phyloP scores from a whole-genome alignment of 2,113 vertebrate genomes.

The Chionodraco myersi region DNA sequence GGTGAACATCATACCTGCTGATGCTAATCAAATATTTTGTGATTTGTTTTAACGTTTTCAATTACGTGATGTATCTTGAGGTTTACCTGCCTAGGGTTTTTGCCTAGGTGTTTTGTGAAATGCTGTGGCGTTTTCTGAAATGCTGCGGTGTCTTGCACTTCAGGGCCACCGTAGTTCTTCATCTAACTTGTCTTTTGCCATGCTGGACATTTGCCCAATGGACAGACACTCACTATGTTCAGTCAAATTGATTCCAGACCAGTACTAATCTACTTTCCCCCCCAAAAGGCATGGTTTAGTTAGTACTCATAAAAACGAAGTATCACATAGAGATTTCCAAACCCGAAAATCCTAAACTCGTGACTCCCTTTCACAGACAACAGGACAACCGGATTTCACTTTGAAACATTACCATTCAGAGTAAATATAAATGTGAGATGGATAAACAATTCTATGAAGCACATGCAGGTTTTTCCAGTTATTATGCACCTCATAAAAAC shows the following conservation, averaged over 20 bases:
- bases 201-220: neutral
- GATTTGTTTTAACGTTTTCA: too few species aligned
- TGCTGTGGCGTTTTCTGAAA: too few species aligned
- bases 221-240: neutral
- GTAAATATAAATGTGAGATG: neutral
- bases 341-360: neutral
- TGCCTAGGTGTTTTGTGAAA: too few species aligned
- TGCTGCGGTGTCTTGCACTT: too few species aligned
- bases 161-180: neutral
- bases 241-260: neutral
- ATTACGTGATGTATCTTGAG: too few species aligned
- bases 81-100: too few species aligned
- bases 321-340: neutral
- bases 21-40: too few species aligned
- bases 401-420: neutral
- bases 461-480: constrained; percentile 5
- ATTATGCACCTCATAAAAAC: neutral
- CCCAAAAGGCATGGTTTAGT: neutral
- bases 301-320: too few species aligned
- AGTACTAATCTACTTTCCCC: too few species aligned
- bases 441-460: neutral
- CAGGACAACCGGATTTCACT: neutral
- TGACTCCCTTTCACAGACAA: neutral
- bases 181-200: neutral
- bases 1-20: too few species aligned